phyloP scores from a whole-genome alignment of 2,888 invertebrate species.

The Cordilura impudica region DNA sequence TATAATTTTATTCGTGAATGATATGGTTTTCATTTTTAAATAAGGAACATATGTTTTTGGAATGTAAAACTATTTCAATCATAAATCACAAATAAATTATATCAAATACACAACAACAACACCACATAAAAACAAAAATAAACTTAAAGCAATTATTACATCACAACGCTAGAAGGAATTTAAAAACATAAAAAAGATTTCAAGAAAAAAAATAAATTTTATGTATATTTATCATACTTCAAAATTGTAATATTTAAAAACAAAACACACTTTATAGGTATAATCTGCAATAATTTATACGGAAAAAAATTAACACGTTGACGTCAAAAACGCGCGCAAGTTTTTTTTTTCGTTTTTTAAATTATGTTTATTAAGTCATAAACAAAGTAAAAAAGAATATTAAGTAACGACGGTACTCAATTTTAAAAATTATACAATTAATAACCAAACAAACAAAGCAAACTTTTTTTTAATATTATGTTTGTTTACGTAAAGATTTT shows the following conservation, averaged over 20 bases:
- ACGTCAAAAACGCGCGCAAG: background rate
- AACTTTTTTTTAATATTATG: background rate
- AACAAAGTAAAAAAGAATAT: background rate
- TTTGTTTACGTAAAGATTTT: background rate
- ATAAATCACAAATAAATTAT: conserved; percentile 49
- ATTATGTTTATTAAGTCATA: background rate
- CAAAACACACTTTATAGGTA: background rate
- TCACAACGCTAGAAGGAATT: conserved; percentile 32
- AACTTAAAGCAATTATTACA: conserved; percentile 55
- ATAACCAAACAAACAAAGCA: background rate
- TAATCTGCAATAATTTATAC: background rate
- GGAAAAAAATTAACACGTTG: background rate
- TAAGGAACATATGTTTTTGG: background rate
- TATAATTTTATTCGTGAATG: background rate
- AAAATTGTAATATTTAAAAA: background rate
- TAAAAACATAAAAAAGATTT: too few species aligned
- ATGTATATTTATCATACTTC: background rate
- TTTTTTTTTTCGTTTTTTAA: too few species aligned
- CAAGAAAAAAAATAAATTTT: too few species aligned
- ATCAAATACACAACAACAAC: conserved; percentile 13
- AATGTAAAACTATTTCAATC: conserved; percentile 13
- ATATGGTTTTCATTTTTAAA: background rate
- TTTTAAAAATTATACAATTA: conserved; percentile 22
- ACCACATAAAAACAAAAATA: background rate
- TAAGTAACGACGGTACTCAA: conserved; percentile 20